Conservation (phyloP, 1,140 invertebrate species). For the Harlomillsia oculata region DNA sequence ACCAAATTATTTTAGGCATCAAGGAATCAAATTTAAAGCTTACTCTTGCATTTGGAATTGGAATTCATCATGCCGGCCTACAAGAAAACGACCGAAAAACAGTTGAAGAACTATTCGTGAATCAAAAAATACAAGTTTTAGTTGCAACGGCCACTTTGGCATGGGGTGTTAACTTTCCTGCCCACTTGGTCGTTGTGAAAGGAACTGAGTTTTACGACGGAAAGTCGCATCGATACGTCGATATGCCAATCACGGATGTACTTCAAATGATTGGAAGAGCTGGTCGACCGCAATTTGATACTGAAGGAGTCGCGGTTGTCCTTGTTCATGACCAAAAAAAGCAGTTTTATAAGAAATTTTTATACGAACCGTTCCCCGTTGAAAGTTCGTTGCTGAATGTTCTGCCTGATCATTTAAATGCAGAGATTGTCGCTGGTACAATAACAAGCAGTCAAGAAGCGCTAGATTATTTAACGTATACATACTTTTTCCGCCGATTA, state of each 20-base stretch:
- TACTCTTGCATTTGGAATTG: slow-evolving; percentile 92
- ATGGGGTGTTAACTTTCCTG: slow-evolving; percentile 98
- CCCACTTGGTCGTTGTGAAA: slow-evolving; percentile 73
- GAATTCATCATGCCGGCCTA: slow-evolving; percentile 93
- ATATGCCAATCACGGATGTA: slow-evolving; percentile 98
- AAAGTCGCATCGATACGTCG: slow-evolving; percentile 90
- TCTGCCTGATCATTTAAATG: slow-evolving; percentile 93
- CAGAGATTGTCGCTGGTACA: slow-evolving; percentile 81
- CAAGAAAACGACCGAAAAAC: slow-evolving; percentile 81
- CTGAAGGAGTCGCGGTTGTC: slow-evolving; percentile 88
- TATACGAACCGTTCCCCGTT: slow-evolving; percentile 98
- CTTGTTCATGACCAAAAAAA: slow-evolving; percentile 98
- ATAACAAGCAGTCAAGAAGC: slow-evolving; percentile 86
- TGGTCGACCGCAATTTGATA: slow-evolving; percentile 91
- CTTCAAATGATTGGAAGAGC: slow-evolving; percentile 99
- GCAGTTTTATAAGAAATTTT: slow-evolving; percentile 97
- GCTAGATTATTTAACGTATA: slow-evolving; percentile 96
- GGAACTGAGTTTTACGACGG: slow-evolving; percentile 98
- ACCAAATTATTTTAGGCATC: slow-evolving; percentile 61
- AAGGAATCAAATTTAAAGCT: slow-evolving; percentile 87
- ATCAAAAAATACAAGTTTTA: slow-evolving; percentile 81
- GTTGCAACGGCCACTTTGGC: slow-evolving; percentile 88
- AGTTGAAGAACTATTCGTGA: slow-evolving; percentile 91
- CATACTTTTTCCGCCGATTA: slow-evolving; percentile 90
- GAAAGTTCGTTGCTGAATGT: slow-evolving; percentile 88